Evolutionary conservation across 37 sponge, comb jelly and placozoan genomes (phyloP), one percentile per base, ranked within the genome.

Genomic region (Theonella swinhoei): DNA sequence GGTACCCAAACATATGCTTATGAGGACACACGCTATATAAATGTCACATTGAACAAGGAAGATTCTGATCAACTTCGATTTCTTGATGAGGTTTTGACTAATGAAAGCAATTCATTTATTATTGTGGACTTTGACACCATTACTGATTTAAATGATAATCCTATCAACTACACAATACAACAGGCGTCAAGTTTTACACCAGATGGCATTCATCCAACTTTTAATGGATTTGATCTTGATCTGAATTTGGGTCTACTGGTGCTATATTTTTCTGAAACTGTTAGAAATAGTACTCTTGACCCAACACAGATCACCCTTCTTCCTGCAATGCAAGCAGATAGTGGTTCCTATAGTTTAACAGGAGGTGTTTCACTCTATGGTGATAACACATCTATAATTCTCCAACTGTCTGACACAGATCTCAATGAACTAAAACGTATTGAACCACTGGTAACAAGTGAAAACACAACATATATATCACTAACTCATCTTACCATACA

Each of bases 61-160:
- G 94, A 96, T 70, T 96, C 97, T 19, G 97, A 96, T 47, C 59
- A 81, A 60, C 83, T 96, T 31, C 80, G 97, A n/a, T 83, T 85
- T 25, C 72, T 89, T 2, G 65, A 75, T 72, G 82, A 84, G 26
- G 88, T 96, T 1, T 83, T 93, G 5, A 85, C 88, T 1, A 70
- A 70, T 39, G 42, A 20, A 1, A 62, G 75, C 31, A 76, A 81
- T 73, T 86, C 92, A 1, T 88, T 72, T 74, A 74, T 96, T 32
- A 70, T 74, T 32, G 22, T 96, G 59, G 65, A 47, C 29, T 29
- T 68, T 64, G 80, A 25, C 29, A 64, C 87, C 3, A 84, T 96
- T 14, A 32, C 64, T 43, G 97, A 96, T 71, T 91, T 94, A 90
- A 80, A 82, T 42, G 33, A 17, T 2, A 96, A 96, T 66, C 72